phyloP scores from a whole-genome alignment of 1,140 invertebrate species.

The Colletes latitarsis region DNA sequence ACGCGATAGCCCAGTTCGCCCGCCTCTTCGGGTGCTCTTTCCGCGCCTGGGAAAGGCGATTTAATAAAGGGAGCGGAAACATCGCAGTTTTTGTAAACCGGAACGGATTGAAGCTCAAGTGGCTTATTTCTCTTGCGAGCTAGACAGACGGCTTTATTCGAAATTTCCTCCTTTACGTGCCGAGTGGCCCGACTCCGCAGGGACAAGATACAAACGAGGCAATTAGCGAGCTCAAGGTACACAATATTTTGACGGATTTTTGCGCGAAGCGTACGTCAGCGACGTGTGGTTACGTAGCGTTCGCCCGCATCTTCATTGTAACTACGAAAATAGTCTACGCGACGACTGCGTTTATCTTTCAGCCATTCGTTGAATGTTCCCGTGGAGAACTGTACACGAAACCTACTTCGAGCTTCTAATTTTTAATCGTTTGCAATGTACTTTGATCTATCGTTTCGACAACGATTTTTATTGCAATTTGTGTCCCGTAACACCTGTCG shows the following conservation, averaged over 20 bases:
- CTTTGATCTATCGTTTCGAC: too few relatives aligned
- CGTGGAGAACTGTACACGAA: too few relatives aligned
- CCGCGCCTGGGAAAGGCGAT: conserved; percentile 20
- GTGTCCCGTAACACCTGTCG: too few relatives aligned
- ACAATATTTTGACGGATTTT: conserved; percentile 10
- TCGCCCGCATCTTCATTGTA: too few relatives aligned
- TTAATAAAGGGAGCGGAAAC: conserved; percentile 45
- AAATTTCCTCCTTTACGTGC: conserved; percentile 34
- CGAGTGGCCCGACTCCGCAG: not conserved
- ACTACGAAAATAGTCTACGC: too few relatives aligned
- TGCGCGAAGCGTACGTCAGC: not conserved
- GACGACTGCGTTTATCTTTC: too few relatives aligned
- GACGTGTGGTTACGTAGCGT: not conserved
- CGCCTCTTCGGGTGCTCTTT: conserved; percentile 3
- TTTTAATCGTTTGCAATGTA: too few relatives aligned
- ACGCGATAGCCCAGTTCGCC: conserved; percentile 18
- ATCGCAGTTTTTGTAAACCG: conserved; percentile 42
- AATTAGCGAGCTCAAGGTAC: conserved; percentile 2
- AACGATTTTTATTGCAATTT: too few relatives aligned
- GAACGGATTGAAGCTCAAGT: conserved; percentile 43
- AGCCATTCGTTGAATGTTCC: too few relatives aligned
- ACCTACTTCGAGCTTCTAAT: too few relatives aligned
- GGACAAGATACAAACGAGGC: conserved; percentile 18
- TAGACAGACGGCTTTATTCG: conserved; percentile 33
- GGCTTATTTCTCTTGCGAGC: conserved; percentile 24